Base-by-base conservation (phyloP, 1,140 invertebrate species). In the Drosophila takahashii region DNA sequence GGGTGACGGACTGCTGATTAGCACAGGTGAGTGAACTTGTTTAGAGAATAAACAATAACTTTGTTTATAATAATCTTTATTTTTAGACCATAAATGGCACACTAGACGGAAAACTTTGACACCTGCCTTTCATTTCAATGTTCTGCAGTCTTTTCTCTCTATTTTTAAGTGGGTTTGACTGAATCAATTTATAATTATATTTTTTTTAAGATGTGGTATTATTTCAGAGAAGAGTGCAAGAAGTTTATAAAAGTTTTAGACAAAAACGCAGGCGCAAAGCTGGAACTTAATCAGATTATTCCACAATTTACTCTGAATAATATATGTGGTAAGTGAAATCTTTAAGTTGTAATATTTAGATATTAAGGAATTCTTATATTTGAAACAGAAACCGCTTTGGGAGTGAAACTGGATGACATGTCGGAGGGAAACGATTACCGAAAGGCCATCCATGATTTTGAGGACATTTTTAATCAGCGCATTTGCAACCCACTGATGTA, bases 61-160 rank as follows among this genome's bases (percentile, higher is more conserved):
- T 51, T 29, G 4, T 4, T 15, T 22, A 39, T 44, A 8, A 10
- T 0, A 6, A 8, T 32, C 34, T 44, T 10, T 45, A 22, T 27
- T 36, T 27, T 36, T 37, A 91, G 90, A 85, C 56, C 90, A 92
- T 10, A 86, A 97, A 96, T 98, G 97, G 97, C 94, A 95, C 36
- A 77, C 90, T 0, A 93, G 97, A 45, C 93, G 97, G 45, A 97
- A 96, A 93, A 93, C 98, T 44, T 90, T 98, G n/a, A 98, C 97
- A 0, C 96, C 97, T 3, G 95, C 97, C 0, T 98, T 98, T 92
- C 97, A 98, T 92, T 98, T 98, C 80, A 96, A 96, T 81, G 96
- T 98, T 47, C 92, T 98, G 4, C 94, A 96, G 70, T 94, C 96
- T 71, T 98, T 97, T 91, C 60, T 96, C 10, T 92, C 94, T 3